Conservation (phyloP, 2,113 vertebrate species). For the Elachura formosa region DNA sequence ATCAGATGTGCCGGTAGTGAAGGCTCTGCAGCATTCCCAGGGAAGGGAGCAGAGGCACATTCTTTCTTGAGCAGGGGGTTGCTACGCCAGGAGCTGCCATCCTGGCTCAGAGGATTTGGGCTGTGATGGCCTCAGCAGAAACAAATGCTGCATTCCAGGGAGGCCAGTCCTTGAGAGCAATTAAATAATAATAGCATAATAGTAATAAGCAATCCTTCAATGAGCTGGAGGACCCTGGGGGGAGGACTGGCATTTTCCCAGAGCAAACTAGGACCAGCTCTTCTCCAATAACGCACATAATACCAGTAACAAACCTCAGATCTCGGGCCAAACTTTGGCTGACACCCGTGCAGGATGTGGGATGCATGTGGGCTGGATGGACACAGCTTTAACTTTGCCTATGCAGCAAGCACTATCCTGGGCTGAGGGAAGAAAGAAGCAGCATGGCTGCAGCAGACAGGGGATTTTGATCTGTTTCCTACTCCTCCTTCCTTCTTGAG, state of each 20-base stretch:
- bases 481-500: not conserved
- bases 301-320: not conserved
- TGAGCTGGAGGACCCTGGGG: not conserved
- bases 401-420: rapidly evolving
- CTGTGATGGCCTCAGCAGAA: not conserved
- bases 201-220: not conserved
- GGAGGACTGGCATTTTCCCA: not conserved
- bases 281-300: not conserved
- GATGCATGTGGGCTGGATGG: not conserved
- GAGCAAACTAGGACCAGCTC: not conserved
- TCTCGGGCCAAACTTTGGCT: not conserved
- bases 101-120: not conserved
- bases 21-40: not conserved
- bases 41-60: not conserved
- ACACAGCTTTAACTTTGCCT: not conserved
- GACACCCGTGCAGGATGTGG: not conserved
- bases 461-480: not conserved
- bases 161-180: not conserved
- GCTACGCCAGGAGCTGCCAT: not conserved
- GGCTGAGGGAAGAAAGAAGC: not conserved
- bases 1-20: not conserved
- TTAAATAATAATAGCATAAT: not conserved
- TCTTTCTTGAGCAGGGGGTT: not conserved
- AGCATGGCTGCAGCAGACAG: not conserved
- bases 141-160: not conserved